phyloP scores from a whole-genome alignment of 2,113 vertebrate genomes.

The Callipepla squamata region DNA sequence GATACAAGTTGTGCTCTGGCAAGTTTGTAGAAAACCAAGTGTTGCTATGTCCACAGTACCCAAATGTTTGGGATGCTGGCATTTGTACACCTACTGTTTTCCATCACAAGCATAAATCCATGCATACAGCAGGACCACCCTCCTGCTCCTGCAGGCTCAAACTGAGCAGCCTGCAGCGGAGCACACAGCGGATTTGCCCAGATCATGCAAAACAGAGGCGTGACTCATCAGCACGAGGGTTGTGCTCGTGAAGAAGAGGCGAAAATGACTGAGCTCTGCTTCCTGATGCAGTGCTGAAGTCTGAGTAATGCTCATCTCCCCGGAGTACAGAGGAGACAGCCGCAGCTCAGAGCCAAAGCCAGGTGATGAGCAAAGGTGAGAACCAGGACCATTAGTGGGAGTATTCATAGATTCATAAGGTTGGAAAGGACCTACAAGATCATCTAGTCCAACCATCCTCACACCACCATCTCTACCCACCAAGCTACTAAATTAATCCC shows the following conservation, averaged over 20 bases:
- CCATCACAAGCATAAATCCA: background rate
- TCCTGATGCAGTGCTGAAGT: background rate
- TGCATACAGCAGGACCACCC: background rate
- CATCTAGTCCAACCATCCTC: too few relatives aligned
- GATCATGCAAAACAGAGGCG: background rate
- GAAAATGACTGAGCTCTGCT: background rate
- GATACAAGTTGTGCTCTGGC: background rate
- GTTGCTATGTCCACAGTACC: background rate
- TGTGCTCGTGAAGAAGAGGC: background rate
- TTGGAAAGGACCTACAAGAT: too few relatives aligned
- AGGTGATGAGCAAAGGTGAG: background rate
- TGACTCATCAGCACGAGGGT: background rate
- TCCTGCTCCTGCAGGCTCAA: too few relatives aligned
- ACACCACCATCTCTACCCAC: too few relatives aligned
- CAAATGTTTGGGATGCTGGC: background rate
- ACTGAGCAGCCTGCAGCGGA: fast-evolving
- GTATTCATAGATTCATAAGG: too few relatives aligned
- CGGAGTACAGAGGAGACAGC: background rate
- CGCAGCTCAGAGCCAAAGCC: background rate
- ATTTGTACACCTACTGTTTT: background rate
- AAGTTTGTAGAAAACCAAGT: background rate
- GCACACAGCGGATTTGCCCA: background rate
- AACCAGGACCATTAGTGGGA: background rate
- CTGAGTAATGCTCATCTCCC: background rate
- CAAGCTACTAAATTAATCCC: too few relatives aligned